Evolutionary conservation across 1,140 invertebrate species (phyloP), one percentile per base, ranked within the genome.

Genomic region (Calephelis nemesis): DNA sequence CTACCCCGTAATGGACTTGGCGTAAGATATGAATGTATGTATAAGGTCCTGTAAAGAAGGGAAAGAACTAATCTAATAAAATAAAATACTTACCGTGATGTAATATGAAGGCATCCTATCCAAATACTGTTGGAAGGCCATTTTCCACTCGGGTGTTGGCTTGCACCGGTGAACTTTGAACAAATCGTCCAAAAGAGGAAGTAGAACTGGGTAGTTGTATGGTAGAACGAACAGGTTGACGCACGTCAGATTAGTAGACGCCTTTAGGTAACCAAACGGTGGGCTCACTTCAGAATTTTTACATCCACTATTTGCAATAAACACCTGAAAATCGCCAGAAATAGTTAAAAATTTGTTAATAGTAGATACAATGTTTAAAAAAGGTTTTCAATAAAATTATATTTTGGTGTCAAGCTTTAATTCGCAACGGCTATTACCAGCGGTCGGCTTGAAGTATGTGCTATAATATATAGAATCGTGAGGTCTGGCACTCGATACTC

Each of bases 261-360:
- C 97, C 92, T 99, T 99, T n/a, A 99, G 85, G 86, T 99, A 99
- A 40, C 99, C 99, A 93, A 99, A 99, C 0, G 99, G 98, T 88
- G 97, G 96, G 39, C 96, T 97, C 12, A 97, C 94, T 76, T 98
- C 97, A 71, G 95, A 94, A 76, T 95, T 97, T 90, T 98, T 98
- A 78, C 95, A 97, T 52, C 87, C 82, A 84, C 97, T 98, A 88
- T 97, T 98, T 0, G 95, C 94, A 0, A 99, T 95, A 90, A 98
- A 99, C 12, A 98, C 97, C 96, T 97, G 92, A 62, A 49, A 64
- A 47, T 30, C 63, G 65, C 1, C 52, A 58, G 9, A 68, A n/a
- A 47, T 30, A 65, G 19, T 45, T 12, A 63, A 47, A n/a, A n/a
- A 8, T 3, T 58, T 15, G 48, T 47, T 62, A 39, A 62, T 47